Evolutionary conservation across 2,888 invertebrate species (phyloP), one percentile per base, ranked within the genome.

Genomic region (Tetanocera ferruginea): DNA sequence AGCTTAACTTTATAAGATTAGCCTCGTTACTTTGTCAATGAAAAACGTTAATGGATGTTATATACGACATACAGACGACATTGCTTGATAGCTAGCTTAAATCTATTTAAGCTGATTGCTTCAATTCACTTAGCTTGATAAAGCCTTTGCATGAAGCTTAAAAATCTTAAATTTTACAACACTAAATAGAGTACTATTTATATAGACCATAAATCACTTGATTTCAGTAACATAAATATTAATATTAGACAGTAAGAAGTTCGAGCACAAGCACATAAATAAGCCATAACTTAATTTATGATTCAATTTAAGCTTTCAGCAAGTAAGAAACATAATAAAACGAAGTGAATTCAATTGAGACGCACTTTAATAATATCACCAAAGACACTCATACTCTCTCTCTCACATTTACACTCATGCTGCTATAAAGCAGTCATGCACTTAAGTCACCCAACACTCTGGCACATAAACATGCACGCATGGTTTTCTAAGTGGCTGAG

Each of bases 261-360:
- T 43, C 2, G 43, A 43, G 28, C 67, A 19, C 51, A 28, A 43
- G 28, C 67, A 19, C 51, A 28, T 52, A 70, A 70, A 70, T 70
- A 51, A 67, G 67, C 67, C 52, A 70, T 70, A 70, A 70, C 70
- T 70, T 51, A 49, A 51, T 70, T 70, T 70, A 70, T 51, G 70
- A 70, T 51, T 51, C 70, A 70, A 70, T 70, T 70, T 51, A 25
- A 51, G 51, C 49, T 37, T 37, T 37, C 34, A 37, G 23, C 51
- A 52, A 51, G 11, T 23, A 70, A 17, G 34, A 31, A 37, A 23
- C 67, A 37, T n/a, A 17, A 17, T 67, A 67, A 67, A 67, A 43
- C 43, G 19, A 67, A 67, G 37, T 67, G 67, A 67, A 67, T 34
- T 67, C 67, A 37, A 67, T 67, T 67, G 67, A 67, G 67, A 67